phyloP scores from a whole-genome alignment of 2,113 vertebrate species.

The Rattus norvegicus region DNA sequence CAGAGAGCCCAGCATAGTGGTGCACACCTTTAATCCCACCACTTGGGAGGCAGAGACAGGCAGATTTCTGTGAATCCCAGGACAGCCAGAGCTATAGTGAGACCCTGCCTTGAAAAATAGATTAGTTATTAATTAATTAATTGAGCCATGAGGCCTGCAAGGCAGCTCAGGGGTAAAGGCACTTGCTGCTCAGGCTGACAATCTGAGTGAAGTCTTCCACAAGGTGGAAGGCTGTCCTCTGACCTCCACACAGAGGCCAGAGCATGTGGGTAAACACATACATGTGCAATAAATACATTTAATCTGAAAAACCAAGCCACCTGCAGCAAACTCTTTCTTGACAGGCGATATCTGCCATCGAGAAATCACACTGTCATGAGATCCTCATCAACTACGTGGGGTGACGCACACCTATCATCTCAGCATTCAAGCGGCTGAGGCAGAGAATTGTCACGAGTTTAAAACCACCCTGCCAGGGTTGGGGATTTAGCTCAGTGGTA shows the following conservation, averaged over 20 bases:
- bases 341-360: neutral
- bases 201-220: neutral
- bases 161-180: neutral
- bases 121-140: no score
- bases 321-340: neutral
- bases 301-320: neutral
- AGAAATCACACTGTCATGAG: neutral
- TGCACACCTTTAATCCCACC: neutral
- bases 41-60: neutral
- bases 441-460: neutral
- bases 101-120: neutral
- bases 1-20: neutral
- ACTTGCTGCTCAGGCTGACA: neutral
- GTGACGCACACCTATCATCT: neutral
- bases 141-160: neutral
- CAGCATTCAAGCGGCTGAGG: neutral
- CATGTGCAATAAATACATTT: neutral
- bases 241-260: neutral
- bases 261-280: neutral
- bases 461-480: no score
- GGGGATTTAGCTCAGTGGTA: neutral
- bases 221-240: neutral
- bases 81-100: neutral
- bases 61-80: neutral
- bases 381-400: neutral